These are phyloP conservation scores for Sebastes cheni DNA, from an alignment of 2,797 vertebrate genomes.

Conservation along the genomic window DNA sequence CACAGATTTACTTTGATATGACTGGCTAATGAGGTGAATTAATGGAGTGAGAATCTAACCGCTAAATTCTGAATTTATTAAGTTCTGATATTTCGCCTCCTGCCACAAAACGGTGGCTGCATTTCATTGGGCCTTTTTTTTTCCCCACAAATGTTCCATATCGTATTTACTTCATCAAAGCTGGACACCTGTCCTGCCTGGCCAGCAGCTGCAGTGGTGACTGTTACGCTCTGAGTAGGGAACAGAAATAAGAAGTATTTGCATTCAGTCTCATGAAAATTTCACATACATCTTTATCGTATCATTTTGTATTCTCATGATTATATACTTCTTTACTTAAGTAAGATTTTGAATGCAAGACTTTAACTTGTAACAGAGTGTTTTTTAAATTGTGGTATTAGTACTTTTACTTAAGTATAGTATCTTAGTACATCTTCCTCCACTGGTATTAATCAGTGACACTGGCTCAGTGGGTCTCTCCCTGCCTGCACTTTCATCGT, in stretches of 20 bases:
- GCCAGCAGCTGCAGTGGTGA: background rate
- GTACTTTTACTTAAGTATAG: too few species aligned
- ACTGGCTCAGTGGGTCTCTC: too few species aligned
- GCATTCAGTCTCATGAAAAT: background rate
- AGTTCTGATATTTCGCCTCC: constrained; percentile 1
- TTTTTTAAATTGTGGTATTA: too few species aligned
- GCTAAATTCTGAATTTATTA: constrained; percentile 6
- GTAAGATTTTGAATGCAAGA: too few species aligned
- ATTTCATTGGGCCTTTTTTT: background rate
- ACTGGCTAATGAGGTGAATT: background rate
- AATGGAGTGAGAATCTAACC: background rate
- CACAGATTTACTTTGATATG: background rate
- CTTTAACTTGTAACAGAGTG: too few species aligned
- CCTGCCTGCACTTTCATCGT: too few species aligned
- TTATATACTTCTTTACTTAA: too few species aligned
- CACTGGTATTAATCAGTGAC: too few species aligned
- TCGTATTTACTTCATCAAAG: constrained; percentile 1
- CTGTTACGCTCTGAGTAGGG: background rate
- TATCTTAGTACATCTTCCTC: too few species aligned
- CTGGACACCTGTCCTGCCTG: background rate
- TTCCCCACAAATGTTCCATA: background rate
- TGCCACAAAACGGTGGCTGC: background rate
- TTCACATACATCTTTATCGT: background rate
- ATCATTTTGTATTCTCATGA: too few species aligned
- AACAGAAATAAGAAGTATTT: background rate